Evolutionary conservation across 2,797 vertebrate species (phyloP).

Genomic region (Chelidonichthys spinosus): DNA sequence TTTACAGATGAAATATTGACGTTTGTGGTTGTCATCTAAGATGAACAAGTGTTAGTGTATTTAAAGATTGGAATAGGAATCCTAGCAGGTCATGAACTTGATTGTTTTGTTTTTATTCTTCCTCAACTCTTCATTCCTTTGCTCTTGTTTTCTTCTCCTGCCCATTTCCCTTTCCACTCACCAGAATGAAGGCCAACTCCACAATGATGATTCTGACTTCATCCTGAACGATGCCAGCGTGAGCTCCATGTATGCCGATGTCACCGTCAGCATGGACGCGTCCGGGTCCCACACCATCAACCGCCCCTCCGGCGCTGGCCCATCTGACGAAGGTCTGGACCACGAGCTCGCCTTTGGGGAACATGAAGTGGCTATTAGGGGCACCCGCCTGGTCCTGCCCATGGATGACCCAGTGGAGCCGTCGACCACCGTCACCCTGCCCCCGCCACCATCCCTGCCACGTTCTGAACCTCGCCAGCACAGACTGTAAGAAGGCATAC

Average conservation of each 20-base stretch:
- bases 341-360: constrained; percentile 88
- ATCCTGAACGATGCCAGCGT: constrained; percentile 91
- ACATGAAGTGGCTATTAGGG: constrained; percentile 90
- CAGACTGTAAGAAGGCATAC: constrained; percentile 69
- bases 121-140: neutral
- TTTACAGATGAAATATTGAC: neutral
- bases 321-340: constrained; percentile 86
- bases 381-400: constrained; percentile 91
- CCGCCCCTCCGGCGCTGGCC: constrained; percentile 55
- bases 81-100: neutral
- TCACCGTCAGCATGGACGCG: constrained; percentile 88
- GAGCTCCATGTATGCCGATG: constrained; percentile 92
- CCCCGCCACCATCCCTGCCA: constrained; percentile 75
- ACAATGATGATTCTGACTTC: constrained; percentile 93
- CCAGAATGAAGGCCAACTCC: constrained; percentile 92
- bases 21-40: neutral
- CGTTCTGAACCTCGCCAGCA: constrained; percentile 79
- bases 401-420: constrained; percentile 90
- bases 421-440: constrained; percentile 76
- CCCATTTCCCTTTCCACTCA: neutral
- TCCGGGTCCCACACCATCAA: constrained; percentile 72
- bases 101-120: neutral
- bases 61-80: neutral
- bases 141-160: neutral
- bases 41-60: neutral